Evolutionary conservation across 2,888 invertebrate species (phyloP).

Genomic region (Arge pagana): DNA sequence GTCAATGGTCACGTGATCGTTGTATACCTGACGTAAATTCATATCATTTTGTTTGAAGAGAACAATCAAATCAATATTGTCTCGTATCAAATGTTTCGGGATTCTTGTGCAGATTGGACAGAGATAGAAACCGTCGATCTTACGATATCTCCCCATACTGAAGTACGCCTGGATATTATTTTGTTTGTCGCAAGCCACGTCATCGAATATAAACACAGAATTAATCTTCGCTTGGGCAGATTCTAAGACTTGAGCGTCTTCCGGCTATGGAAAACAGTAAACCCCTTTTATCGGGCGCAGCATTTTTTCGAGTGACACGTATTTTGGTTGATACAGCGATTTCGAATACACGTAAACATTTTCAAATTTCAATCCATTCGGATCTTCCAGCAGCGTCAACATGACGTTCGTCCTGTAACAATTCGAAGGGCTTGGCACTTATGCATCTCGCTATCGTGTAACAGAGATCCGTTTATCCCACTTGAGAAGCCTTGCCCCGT

Average conservation of each 20-base stretch:
- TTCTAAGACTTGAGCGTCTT: no score
- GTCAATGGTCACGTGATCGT: conserved; percentile 24
- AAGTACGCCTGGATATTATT: conserved; percentile 16
- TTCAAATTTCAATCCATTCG: conserved; percentile 14
- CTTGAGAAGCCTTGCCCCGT: no score
- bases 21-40: conserved; percentile 23
- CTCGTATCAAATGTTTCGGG: conserved; percentile 24
- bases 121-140: conserved; percentile 23
- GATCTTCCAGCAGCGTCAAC: conserved; percentile 6
- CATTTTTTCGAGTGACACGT: conserved; percentile 11
- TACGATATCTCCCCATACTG: conserved; percentile 18
- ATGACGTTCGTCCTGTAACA: conserved; percentile 25
- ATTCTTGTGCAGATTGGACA: conserved; percentile 22
- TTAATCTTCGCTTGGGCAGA: no score
- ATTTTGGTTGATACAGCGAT: conserved; percentile 18
- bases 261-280: neutral
- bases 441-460: no score
- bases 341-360: conserved; percentile 23
- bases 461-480: no score
- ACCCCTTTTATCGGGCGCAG: no score
- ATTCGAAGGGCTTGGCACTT: conserved; percentile 8
- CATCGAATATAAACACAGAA: neutral
- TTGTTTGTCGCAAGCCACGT: conserved; percentile 16
- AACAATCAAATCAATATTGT: conserved; percentile 23
- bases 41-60: conserved; percentile 24